phyloP scores from a whole-genome alignment of 2,888 invertebrate genomes.

The Unio delphinus region DNA sequence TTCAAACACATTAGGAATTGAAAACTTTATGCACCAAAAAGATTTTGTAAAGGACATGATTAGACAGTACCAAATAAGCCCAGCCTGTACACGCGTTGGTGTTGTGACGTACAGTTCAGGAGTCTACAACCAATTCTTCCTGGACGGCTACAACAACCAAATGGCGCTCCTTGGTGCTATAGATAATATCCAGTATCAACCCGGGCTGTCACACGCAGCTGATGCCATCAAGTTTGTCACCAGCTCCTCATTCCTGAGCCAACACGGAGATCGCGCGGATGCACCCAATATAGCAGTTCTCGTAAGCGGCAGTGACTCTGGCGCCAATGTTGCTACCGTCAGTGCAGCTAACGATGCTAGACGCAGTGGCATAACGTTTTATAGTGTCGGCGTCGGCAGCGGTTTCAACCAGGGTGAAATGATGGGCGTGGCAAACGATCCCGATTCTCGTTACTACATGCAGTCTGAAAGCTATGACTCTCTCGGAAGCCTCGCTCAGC shows the following conservation, averaged over 20 bases:
- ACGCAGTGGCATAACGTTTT: conserved; percentile 45
- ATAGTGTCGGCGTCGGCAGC: conserved; percentile 54
- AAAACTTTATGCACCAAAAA: conserved; percentile 39
- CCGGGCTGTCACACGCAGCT: conserved; percentile 33
- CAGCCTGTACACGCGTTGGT: conserved; percentile 42
- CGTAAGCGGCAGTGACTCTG: conserved; percentile 44
- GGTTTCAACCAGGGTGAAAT: conserved; percentile 37
- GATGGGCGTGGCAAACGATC: conserved; percentile 32
- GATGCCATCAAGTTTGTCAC: conserved; percentile 44
- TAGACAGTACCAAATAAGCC: conserved; percentile 46
- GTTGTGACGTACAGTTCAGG: conserved; percentile 48
- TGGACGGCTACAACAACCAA: conserved; percentile 38
- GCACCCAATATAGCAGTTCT: conserved; percentile 52
- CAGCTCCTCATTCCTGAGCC: conserved; percentile 32
- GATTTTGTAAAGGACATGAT: conserved; percentile 50
- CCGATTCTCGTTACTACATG: conserved; percentile 37
- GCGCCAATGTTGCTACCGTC: conserved; percentile 23
- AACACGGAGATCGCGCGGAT: conserved; percentile 42
- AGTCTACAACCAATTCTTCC: conserved; percentile 47
- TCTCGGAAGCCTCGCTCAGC: conserved; percentile 36
- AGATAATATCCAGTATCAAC: conserved; percentile 35
- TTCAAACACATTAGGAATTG: conserved; percentile 47
- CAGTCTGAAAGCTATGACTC: conserved; percentile 40
- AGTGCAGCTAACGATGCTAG: conserved; percentile 42
- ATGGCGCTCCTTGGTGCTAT: conserved; percentile 34